Evolutionary conservation across 2,113 vertebrate species (phyloP).

Genomic region (Regulus satrapa): DNA sequence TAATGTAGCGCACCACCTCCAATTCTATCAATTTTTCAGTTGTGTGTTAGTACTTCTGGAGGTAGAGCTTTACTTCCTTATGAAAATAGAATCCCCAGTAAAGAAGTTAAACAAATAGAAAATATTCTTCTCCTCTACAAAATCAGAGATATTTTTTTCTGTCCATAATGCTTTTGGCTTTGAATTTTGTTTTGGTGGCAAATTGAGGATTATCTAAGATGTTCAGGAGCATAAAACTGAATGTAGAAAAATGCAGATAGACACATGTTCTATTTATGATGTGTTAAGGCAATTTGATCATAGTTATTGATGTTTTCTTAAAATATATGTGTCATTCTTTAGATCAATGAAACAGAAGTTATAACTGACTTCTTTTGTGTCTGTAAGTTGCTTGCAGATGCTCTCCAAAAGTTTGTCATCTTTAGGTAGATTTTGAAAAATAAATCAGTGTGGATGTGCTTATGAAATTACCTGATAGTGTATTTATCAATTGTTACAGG

Average conservation of each 20-base stretch:
- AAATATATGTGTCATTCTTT: not conserved
- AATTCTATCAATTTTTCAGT: not conserved
- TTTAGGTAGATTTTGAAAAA: not conserved
- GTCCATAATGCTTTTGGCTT: not conserved
- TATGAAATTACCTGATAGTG: not conserved
- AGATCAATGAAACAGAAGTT: not conserved
- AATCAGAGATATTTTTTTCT: not conserved
- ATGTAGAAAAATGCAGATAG: not conserved
- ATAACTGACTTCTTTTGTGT: not conserved
- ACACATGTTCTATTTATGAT: not conserved
- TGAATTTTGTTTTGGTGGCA: not conserved
- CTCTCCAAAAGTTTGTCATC: not conserved
- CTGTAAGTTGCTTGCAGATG: not conserved
- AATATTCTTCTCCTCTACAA: not conserved
- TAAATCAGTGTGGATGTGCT: not conserved
- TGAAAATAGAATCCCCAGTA: not conserved
- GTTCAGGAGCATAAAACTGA: not conserved
- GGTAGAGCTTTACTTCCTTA: not conserved
- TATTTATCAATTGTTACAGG: conserved; percentile 54
- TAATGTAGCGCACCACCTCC: not conserved
- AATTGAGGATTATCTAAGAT: not conserved
- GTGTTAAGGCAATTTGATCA: not conserved
- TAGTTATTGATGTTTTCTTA: not conserved
- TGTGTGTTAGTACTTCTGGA: not conserved
- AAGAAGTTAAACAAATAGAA: not conserved